Conservation (phyloP, 2,113 vertebrate genomes). For the Mormyrus lacerda region DNA sequence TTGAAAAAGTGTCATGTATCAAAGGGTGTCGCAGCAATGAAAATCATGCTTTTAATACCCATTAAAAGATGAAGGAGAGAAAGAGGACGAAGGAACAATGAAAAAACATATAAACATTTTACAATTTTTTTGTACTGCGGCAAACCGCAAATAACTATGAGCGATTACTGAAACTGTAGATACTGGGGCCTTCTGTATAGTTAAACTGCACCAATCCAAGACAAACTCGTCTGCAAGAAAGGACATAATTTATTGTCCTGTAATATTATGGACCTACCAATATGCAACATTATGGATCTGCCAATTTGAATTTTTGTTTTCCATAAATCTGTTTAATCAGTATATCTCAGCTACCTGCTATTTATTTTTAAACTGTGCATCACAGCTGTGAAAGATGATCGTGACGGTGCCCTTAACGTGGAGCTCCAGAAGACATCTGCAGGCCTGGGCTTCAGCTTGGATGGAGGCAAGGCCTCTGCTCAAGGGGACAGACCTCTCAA, state of each 20-base stretch:
- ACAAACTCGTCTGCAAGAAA: background rate
- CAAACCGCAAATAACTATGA: too few species aligned
- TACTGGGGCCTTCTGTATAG: background rate
- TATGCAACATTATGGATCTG: background rate
- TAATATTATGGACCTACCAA: background rate
- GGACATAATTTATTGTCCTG: background rate
- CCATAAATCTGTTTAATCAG: background rate
- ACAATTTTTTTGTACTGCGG: background rate
- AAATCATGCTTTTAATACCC: background rate
- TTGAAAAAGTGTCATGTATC: background rate
- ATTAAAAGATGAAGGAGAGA: background rate
- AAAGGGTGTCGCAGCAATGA: background rate
- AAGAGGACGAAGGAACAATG: background rate
- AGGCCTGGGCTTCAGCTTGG: constrained; percentile 82
- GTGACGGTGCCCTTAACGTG: constrained; percentile 60
- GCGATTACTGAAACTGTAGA: background rate
- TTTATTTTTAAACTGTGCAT: background rate
- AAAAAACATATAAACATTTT: background rate
- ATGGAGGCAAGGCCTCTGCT: constrained; percentile 74
- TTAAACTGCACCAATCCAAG: background rate
- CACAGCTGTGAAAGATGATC: constrained; percentile 53
- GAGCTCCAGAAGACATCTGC: constrained; percentile 82
- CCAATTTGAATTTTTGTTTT: background rate
- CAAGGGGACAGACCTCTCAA: constrained; percentile 72
- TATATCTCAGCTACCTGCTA: background rate